Percentiles rank a stretch among this genome's conserved stretches.
Conservation (phyloP, 2,113 vertebrate genomes). For the Antennarius striatus region DNA sequence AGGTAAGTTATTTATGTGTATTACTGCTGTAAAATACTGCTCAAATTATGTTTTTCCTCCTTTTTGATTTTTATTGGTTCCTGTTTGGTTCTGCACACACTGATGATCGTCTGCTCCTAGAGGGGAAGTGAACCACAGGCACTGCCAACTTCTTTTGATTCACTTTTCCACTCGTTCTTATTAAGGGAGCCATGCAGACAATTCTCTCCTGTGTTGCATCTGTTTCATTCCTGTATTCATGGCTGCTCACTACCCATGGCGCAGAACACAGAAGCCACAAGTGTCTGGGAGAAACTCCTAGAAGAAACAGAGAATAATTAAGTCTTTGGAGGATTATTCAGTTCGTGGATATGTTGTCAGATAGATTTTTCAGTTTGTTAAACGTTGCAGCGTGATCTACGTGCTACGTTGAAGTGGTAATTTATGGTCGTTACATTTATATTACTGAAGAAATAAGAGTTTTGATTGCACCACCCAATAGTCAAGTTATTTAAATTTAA, state of each 20-base stretch:
- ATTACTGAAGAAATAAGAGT: not conserved
- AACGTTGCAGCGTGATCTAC: not conserved
- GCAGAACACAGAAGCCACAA: constrained; percentile 1
- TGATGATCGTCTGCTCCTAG: too few relatives aligned
- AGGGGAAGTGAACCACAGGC: too few relatives aligned
- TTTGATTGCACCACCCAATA: not conserved
- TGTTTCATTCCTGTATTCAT: constrained; percentile 11
- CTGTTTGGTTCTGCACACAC: too few relatives aligned
- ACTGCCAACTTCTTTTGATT: constrained; percentile 9
- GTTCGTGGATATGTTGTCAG: constrained; percentile 15
- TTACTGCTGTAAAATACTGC: too few relatives aligned
- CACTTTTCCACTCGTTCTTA: constrained; percentile 31
- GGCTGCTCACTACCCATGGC: constrained; percentile 4
- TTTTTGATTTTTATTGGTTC: too few relatives aligned
- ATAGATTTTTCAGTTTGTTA: constrained; percentile 26
- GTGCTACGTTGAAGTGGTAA: not conserved
- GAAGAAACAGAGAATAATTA: too few relatives aligned
- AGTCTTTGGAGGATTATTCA: too few relatives aligned
- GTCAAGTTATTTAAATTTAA: too few relatives aligned
- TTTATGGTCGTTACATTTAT: not conserved
- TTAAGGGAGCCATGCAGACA: constrained; percentile 17
- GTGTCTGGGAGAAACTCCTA: too few relatives aligned
- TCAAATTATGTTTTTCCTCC: too few relatives aligned
- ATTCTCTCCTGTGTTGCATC: constrained; percentile 14
- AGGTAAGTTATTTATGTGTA: constrained; percentile 77